Evolutionary conservation across 2,797 vertebrate species (phyloP), one percentile per base, ranked within the genome.

Genomic region (Hippopotamyrus pictus): DNA sequence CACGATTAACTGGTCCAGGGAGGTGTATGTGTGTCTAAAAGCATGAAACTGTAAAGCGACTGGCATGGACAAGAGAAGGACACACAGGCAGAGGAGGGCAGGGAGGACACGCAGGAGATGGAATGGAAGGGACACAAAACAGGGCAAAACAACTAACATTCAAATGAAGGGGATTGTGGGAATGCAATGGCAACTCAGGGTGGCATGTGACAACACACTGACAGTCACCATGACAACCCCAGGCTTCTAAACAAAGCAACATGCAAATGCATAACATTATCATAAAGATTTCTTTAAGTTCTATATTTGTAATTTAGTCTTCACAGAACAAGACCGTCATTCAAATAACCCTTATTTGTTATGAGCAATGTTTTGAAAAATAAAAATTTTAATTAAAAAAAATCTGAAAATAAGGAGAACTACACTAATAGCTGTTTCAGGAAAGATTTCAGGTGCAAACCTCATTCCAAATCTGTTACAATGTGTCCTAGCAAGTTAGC

Each of bases 1-100:
- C 92, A 96, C 62, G 88, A 95, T 96, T 95, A 96, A 94, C 92
- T 93, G 93, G 90, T 96, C 95, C 93, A 92, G 91, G 92, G 62
- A 92, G 94, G 93, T 92, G 90, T 94, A 92, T 93, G 93, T 54
- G 57, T 29, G 53, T 96, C 95, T 95, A 95, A 88, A 94, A 93
- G 93, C 92, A 93, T 89, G 92, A 94, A 88, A 94, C 89, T 29
- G 65, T 86, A 54, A 87, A 76, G 89, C 12, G 76, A 73, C 86
- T 33, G 84, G 73, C 7, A 53, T 48, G 85, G 33, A 76, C 33
- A 84, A 84, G 22, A 88, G 46, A 29, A 5, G 44, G 50, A 33
- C 17, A 89, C 8, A 57, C 54, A 85, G 83, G 57, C 48, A 76
- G 3, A 59, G 33, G 53, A 6, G 12, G 25, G 11, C 11, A 54